Evolutionary conservation across 2,888 invertebrate species (phyloP), one percentile per base, ranked within the genome.

Genomic region (Orchestes rusci): DNA sequence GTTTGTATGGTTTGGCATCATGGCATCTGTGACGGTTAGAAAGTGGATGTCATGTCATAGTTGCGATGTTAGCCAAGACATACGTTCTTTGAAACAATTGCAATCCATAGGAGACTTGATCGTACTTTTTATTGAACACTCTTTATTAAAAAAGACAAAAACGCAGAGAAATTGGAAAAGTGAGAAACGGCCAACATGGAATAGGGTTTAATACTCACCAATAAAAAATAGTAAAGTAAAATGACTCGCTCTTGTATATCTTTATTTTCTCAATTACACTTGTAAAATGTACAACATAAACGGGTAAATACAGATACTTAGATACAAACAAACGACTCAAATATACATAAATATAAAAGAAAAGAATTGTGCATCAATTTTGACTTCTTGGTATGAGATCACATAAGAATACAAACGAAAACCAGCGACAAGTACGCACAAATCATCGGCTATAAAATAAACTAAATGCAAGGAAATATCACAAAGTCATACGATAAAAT

Each of bases 211-310:
- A n/a, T n/a, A n/a, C n/a, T n/a, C n/a, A n/a, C n/a, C n/a, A n/a
- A n/a, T n/a, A n/a, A n/a, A n/a, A n/a, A n/a, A n/a, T n/a, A n/a
- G n/a, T n/a, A n/a, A n/a, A n/a, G n/a, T n/a, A n/a, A n/a, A n/a
- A n/a, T n/a, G n/a, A n/a, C 34, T 12, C 19, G 52, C 52, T 50
- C 61, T 62, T 60, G 56, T 57, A 61, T 59, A 60, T 62, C 56
- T 64, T 64, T 66, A 64, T 62, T 65, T 62, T 62, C 64, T 63
- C 61, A 65, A 66, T 65, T 66, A 66, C 66, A 66, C 58, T n/a
- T 63, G 61, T 63, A 60, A 63, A 65, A 64, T 62, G 58, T 62
- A 61, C 58, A 65, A 63, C 59, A 56, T 53, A 60, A 57, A 48
- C 35, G 16, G 18, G 13, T 36, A 51, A 47, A 56, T 50, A 53